Percentiles rank a stretch among this genome's conserved stretches.
Evolutionary conservation across 1,140 invertebrate species (phyloP).

Genomic region (Cyrtorhinus lividipennis): DNA sequence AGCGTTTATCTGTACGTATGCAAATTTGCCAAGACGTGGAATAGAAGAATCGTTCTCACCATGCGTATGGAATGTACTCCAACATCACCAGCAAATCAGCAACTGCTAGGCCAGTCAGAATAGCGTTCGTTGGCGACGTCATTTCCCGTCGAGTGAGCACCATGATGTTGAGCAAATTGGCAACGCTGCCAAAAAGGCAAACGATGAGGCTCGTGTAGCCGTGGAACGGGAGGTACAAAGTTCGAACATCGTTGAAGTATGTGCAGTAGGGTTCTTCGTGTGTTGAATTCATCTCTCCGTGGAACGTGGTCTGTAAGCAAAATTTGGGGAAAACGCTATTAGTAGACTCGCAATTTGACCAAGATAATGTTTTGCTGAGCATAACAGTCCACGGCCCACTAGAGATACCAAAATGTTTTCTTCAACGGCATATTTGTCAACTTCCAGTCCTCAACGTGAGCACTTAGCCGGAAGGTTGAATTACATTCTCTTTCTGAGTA

Average conservation of each 20-base stretch:
- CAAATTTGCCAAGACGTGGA: too few species aligned
- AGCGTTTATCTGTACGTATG: too few species aligned
- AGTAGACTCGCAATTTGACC: too few species aligned
- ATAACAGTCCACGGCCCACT: too few species aligned
- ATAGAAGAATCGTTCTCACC: conserved; percentile 50
- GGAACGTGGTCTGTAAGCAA: background rate
- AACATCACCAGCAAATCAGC: conserved; percentile 85
- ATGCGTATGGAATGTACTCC: conserved; percentile 79
- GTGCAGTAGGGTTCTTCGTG: background rate
- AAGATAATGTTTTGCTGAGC: too few species aligned
- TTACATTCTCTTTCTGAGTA: too few species aligned
- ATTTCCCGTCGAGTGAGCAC: conserved; percentile 81
- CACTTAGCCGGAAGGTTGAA: too few species aligned
- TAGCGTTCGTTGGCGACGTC: conserved; percentile 80
- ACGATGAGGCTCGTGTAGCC: conserved; percentile 62
- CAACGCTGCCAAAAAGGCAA: conserved; percentile 80
- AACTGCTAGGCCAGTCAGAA: conserved; percentile 75
- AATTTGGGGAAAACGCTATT: too few species aligned
- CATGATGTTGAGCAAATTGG: conserved; percentile 87
- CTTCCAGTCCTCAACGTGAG: too few species aligned
- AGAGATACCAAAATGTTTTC: too few species aligned
- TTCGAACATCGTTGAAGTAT: conserved; percentile 18
- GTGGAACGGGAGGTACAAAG: conserved; percentile 39
- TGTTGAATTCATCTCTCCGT: background rate
- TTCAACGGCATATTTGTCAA: too few species aligned